Evolutionary conservation across 2,888 invertebrate genomes (phyloP).

Genomic region (Deilephila elpenor): DNA sequence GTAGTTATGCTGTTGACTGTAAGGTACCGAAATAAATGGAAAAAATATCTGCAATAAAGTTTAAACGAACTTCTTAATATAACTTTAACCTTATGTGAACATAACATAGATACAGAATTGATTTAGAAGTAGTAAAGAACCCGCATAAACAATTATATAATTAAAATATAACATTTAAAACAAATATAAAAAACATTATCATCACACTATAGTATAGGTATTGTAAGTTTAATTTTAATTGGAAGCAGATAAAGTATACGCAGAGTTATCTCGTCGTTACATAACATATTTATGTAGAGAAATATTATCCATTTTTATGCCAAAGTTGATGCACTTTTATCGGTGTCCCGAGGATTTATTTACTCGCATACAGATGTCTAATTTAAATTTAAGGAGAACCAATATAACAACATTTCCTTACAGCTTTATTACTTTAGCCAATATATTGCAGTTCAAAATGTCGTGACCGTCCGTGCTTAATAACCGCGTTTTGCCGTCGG

Average conservation of each 20-base stretch:
- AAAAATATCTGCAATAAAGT: too few relatives aligned
- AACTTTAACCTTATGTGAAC: too few relatives aligned
- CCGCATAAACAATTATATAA: not conserved
- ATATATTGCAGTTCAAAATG: too few relatives aligned
- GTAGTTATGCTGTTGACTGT: too few relatives aligned
- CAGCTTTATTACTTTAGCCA: too few relatives aligned
- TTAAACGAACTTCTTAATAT: too few relatives aligned
- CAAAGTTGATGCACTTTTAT: not conserved
- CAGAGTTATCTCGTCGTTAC: slow-evolving; percentile 13
- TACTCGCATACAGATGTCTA: not conserved
- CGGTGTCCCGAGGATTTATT: not conserved
- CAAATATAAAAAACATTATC: not conserved
- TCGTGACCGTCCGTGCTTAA: too few relatives aligned
- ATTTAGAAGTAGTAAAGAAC: too few relatives aligned
- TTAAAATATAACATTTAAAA: slow-evolving; percentile 9
- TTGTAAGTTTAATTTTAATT: slow-evolving; percentile 22
- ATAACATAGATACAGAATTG: too few relatives aligned
- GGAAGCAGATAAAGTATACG: slow-evolving; percentile 16
- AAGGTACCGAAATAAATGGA: too few relatives aligned
- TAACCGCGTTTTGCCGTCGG: too few relatives aligned
- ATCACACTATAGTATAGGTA: slow-evolving; percentile 28
- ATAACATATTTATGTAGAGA: slow-evolving; percentile 4
- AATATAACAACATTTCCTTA: too few relatives aligned
- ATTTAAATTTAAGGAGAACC: not conserved
- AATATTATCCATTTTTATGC: slow-evolving; percentile 18